phyloP scores from a whole-genome alignment of 1,140 invertebrate species.

The Drosophila pandora region DNA sequence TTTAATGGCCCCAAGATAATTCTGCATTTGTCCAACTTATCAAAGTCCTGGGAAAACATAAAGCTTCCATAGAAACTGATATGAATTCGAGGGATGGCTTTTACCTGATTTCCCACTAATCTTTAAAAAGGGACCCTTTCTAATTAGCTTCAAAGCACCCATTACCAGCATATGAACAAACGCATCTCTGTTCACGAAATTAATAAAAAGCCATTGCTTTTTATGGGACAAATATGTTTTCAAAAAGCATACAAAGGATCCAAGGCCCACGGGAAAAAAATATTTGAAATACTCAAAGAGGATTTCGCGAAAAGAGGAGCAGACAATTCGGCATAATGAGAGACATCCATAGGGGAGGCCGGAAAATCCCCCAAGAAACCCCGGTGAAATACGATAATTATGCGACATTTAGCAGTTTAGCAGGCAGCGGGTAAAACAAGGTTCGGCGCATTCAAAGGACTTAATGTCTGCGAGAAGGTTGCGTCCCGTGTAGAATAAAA shows the following conservation, averaged over 20 bases:
- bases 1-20: constrained; percentile 34
- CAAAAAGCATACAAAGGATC: constrained; percentile 12
- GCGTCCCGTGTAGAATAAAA: constrained; percentile 39
- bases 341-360: constrained; percentile 35
- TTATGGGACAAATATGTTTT: constrained; percentile 66
- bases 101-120: constrained; percentile 6
- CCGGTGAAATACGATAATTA: constrained; percentile 79
- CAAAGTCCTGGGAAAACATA: constrained; percentile 3
- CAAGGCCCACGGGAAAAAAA: constrained; percentile 2
- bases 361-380: constrained; percentile 31
- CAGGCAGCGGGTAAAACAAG: constrained; percentile 49
- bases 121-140: constrained; percentile 17
- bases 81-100: constrained; percentile 18
- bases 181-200: constrained; percentile 48
- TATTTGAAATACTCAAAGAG: constrained; percentile 22
- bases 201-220: constrained; percentile 73
- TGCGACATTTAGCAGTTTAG: constrained; percentile 80
- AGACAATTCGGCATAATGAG: constrained; percentile 73
- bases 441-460: constrained; percentile 53
- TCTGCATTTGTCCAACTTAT: constrained; percentile 1
- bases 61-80: not conserved
- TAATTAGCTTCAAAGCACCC: constrained; percentile 56
- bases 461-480: constrained; percentile 61
- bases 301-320: constrained; percentile 25
- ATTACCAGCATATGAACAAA: constrained; percentile 17